phyloP scores from a whole-genome alignment of 2,888 invertebrate genomes.

The Dorcus parallelipipedus region DNA sequence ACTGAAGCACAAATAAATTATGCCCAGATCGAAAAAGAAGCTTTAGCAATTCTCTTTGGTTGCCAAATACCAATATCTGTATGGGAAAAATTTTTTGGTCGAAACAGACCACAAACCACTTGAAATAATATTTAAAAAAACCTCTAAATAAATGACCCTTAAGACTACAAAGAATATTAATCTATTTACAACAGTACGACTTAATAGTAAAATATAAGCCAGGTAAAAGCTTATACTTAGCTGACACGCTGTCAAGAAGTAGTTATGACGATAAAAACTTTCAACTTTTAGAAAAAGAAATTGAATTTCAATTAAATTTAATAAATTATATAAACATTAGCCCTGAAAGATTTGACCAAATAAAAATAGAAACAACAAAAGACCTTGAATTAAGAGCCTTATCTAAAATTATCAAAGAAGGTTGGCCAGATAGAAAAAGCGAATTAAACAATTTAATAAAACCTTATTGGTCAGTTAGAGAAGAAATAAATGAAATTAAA shows the following conservation, averaged over 20 bases:
- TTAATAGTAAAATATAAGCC: not conserved
- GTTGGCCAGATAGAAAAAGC: not conserved
- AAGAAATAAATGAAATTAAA: not conserved
- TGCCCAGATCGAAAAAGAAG: not conserved
- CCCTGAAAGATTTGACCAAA: not conserved
- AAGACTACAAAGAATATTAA: slow-evolving; percentile 1
- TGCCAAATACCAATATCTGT: no score
- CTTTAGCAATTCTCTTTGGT: not conserved
- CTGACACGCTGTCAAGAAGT: not conserved
- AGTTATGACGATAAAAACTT: not conserved
- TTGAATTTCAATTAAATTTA: not conserved
- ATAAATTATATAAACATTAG: not conserved
- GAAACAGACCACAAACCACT: no score
- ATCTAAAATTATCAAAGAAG: not conserved
- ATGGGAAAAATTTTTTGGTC: no score
- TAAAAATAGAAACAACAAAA: not conserved
- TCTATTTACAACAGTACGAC: not conserved
- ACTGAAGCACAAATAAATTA: not conserved
- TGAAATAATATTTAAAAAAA: no score
- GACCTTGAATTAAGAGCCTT: not conserved
- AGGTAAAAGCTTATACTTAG: not conserved
- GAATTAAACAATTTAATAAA: not conserved
- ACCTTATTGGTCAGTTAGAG: not conserved
- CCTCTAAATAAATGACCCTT: not conserved
- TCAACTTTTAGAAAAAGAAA: not conserved